These are phyloP conservation scores for Condylura cristata DNA, from an alignment of 2,113 vertebrate genomes.

Conservation along the genomic window DNA sequence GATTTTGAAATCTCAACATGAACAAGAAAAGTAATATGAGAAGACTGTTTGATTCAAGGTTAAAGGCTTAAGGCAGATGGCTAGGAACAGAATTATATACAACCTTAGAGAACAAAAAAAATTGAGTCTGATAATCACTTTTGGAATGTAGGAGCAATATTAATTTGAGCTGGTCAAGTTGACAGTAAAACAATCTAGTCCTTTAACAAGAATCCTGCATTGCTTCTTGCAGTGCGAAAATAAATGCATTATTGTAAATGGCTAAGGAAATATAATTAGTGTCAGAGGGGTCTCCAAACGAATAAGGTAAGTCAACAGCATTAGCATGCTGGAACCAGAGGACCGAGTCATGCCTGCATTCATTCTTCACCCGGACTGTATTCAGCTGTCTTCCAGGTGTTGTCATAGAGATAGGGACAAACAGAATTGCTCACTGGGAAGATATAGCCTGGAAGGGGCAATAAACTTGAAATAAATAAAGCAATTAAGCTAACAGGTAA, in stretches of 20 bases:
- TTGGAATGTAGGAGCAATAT: not conserved
- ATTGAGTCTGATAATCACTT: not conserved
- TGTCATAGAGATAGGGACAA: not conserved
- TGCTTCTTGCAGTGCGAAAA: not conserved
- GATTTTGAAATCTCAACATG: slow-evolving; percentile 20
- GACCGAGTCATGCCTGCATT: not conserved
- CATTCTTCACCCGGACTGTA: not conserved
- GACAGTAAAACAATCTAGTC: not conserved
- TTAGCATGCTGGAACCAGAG: not conserved
- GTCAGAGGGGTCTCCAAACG: not conserved
- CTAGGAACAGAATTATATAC: not conserved
- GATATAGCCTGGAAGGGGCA: not conserved
- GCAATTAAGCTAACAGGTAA: not conserved
- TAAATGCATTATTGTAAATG: not conserved
- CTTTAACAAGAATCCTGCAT: not conserved
- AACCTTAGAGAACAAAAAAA: slow-evolving; percentile 44
- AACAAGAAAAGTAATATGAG: not conserved
- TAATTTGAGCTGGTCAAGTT: not conserved
- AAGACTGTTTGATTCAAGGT: not conserved
- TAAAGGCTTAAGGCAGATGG: not conserved
- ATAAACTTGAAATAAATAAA: not conserved
- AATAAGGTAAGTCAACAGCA: not conserved
- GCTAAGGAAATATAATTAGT: not conserved
- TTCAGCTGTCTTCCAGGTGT: not conserved
- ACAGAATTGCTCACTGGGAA: not conserved